Evolutionary conservation across 2,113 vertebrate genomes (phyloP), one percentile per base, ranked within the genome.

Genomic region (Hystrix cristata): DNA sequence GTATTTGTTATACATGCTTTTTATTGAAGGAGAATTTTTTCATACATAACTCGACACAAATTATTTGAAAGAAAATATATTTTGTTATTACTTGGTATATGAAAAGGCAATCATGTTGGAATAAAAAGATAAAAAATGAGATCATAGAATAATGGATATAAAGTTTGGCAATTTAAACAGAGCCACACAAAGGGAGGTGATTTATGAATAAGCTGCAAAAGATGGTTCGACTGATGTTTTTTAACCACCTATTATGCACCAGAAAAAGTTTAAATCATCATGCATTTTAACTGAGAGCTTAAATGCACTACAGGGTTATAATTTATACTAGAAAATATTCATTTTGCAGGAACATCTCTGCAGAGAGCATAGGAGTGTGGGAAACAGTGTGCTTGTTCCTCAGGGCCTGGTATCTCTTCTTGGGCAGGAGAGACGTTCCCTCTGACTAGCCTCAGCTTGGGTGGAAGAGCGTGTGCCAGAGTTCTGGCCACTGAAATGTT

Each of bases 11-110:
- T 11, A 8, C 27, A 57, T 76, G 59, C 21, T 64, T 87, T 89
- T 87, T 87, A 94, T 72, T 76, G 93, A 69, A 96, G 69, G 76
- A 51, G 48, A 57, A 93, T 87, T 95, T 69, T 69, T 78, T 82
- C 88, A 87, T 27, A 74, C 96, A 94, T 94, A 93, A 95, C n/a
- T 46, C 85, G 51, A 94, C 89, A 96, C 89, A 96, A 83, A 87
- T 62, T 96, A 92, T 94, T 96, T 83, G 93, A 91, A 91, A 94
- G 95, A 91, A 97, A 97, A 94, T 51, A 48, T 38, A 74, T 91
- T 89, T 96, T 97, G 88, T 91, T 91, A 96, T 96, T 93, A 87
- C 94, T 91, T 59, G 53, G 86, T 91, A 89, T 96, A 82, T 89
- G 95, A 74, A 95, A 87, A 96, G 88, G 86, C 64, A 93, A 84